Percentiles rank a stretch among this genome's conserved stretches.
Evolutionary conservation across 2,113 vertebrate species (phyloP).

Genomic region (Antechinus flavipes): DNA sequence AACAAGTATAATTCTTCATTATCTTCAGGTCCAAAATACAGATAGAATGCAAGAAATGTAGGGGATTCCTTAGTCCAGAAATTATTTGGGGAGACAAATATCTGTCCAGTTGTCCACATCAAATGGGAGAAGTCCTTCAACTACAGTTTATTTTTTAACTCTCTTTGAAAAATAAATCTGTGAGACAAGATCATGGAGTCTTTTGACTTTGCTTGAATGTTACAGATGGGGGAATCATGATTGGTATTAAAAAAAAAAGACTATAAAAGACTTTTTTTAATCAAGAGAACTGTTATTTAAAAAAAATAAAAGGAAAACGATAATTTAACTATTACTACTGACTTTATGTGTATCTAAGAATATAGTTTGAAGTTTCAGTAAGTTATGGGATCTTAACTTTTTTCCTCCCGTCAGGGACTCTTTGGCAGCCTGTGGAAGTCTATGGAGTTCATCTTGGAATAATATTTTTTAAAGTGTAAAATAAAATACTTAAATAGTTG

Average conservation of each 20-base stretch:
- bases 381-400: background rate
- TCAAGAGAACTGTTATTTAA: background rate
- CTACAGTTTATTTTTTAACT: background rate
- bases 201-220: background rate
- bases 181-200: background rate
- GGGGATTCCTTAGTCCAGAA: background rate
- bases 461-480: background rate
- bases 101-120: background rate
- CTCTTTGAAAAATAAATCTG: slow-evolving; percentile 1
- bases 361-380: background rate
- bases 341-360: background rate
- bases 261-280: background rate
- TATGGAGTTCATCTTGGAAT: background rate
- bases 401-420: background rate
- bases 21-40: background rate
- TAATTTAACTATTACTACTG: background rate
- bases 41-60: background rate
- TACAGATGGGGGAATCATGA: background rate
- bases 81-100: background rate
- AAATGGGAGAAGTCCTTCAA: background rate
- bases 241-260: background rate
- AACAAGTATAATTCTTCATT: background rate
- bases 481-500: background rate
- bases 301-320: background rate
- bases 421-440: background rate